phyloP scores from a whole-genome alignment of 2,797 vertebrate species.

The Luscinia megarhynchos region DNA sequence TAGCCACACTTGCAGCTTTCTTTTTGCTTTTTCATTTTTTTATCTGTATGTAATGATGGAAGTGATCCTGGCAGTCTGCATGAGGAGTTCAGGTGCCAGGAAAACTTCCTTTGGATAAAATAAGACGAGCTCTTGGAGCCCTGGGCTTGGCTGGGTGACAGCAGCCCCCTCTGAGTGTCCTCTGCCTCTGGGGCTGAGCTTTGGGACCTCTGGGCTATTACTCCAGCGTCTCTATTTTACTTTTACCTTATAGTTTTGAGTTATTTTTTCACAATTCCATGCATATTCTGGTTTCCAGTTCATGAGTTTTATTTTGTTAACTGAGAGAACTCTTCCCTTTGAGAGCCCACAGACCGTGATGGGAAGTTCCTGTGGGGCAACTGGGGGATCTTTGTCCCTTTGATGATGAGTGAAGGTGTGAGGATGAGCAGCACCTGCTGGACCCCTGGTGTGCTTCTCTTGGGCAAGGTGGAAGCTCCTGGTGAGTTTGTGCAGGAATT shows the following conservation, averaged over 20 bases:
- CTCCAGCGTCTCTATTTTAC: neutral
- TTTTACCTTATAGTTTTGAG: neutral
- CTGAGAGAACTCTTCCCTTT: neutral
- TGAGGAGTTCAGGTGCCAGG: neutral
- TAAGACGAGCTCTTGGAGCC: rapidly evolving
- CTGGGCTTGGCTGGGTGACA: neutral
- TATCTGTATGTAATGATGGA: neutral
- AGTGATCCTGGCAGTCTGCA: rapidly evolving
- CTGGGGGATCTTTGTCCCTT: neutral
- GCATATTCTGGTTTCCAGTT: neutral
- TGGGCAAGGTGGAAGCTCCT: neutral
- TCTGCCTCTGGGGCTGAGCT: neutral
- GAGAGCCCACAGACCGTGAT: rapidly evolving
- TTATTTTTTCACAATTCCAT: neutral
- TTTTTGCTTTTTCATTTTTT: rapidly evolving
- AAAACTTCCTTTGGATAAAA: neutral
- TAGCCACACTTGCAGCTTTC: rapidly evolving
- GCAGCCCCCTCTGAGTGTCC: neutral
- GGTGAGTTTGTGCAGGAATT: neutral
- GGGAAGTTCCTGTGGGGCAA: neutral
- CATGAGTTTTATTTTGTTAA: neutral
- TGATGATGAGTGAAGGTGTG: neutral
- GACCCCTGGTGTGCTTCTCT: neutral
- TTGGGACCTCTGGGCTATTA: neutral
- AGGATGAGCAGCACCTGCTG: neutral